Evolutionary conservation across 2,888 invertebrate species (phyloP), one percentile per base, ranked within the genome.

Genomic region (Schizaphis graminum): DNA sequence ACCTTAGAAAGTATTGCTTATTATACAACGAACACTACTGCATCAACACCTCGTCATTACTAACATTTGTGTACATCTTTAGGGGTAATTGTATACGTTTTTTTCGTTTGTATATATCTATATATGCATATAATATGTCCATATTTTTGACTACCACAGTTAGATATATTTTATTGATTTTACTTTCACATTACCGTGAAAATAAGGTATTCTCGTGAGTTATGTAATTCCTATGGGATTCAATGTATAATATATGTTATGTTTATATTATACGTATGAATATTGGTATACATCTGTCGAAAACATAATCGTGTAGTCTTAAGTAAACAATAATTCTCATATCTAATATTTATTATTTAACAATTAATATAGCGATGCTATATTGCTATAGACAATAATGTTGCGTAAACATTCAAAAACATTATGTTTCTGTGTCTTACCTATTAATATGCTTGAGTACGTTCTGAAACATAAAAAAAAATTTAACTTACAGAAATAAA

Each of bases 111-210:
- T 28, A 11, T 26, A 11, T 61, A 61, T 11, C 8, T 28, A 26
- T 61, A 26, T 61, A 26, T 11, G 26, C 1, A 11, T 28, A 28
- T 28, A 11, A 28, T n/a, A 13, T n/a, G n/a, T 13, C n/a, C 67
- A n/a, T n/a, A 67, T 67, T 67, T 67, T 67, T 67, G n/a, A 67
- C 67, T n/a, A 4, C n/a, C 67, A n/a, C 13, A n/a, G 67, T 67
- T n/a, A n/a, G n/a, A 67, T n/a, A n/a, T 67, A 67, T 67, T 67
- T 67, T 67, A 67, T 67, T 67, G 67, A 67, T 67, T 67, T 67
- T 67, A 61, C n/a, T 67, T 61, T 61, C n/a, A n/a, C 13, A 13
- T n/a, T n/a, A 16, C n/a, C 13, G n/a, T 16, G 67, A 67, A 61
- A n/a, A 67, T 67, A 67, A 67, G n/a, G n/a, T 16, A n/a, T 67